Evolutionary conservation across 53 echinoderm and acorn worm genomes (phyloP).

Genomic region (Antedon mediterranea): DNA sequence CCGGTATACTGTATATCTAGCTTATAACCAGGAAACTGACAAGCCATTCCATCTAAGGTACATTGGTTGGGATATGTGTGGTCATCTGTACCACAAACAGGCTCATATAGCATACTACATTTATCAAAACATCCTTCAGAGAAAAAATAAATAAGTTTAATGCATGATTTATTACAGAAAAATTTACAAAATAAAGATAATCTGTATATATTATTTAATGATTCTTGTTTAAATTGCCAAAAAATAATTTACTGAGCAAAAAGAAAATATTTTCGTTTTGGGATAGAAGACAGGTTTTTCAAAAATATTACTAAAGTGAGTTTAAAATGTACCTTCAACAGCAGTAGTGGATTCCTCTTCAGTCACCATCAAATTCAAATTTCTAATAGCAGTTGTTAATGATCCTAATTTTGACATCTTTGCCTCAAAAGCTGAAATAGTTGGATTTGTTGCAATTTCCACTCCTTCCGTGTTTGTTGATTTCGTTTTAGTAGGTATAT

Average conservation of each 20-base stretch:
- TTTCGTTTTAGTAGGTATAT: too few species aligned
- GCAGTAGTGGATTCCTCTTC: background rate
- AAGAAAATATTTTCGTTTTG: too few species aligned
- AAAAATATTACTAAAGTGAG: too few species aligned
- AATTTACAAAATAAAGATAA: too few species aligned
- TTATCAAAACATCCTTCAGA: background rate
- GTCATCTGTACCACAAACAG: constrained; percentile 73
- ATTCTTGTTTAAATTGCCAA: too few species aligned
- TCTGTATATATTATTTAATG: too few species aligned
- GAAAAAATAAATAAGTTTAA: too few species aligned
- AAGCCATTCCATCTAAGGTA: background rate
- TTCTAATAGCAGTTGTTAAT: background rate
- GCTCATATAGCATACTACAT: constrained; percentile 21
- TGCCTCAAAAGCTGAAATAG: background rate
- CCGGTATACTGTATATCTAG: background rate
- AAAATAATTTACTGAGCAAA: too few species aligned
- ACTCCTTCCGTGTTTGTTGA: too few species aligned
- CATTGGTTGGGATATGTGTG: constrained; percentile 68
- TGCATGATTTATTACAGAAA: too few species aligned
- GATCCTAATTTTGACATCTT: background rate
- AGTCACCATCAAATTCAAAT: background rate
- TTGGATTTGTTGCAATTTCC: background rate
- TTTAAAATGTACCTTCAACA: background rate
- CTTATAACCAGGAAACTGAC: background rate
- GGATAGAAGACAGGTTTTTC: too few species aligned